Base-by-base conservation (phyloP, 1,140 invertebrate species). In the Sesamia nonagrioides region DNA sequence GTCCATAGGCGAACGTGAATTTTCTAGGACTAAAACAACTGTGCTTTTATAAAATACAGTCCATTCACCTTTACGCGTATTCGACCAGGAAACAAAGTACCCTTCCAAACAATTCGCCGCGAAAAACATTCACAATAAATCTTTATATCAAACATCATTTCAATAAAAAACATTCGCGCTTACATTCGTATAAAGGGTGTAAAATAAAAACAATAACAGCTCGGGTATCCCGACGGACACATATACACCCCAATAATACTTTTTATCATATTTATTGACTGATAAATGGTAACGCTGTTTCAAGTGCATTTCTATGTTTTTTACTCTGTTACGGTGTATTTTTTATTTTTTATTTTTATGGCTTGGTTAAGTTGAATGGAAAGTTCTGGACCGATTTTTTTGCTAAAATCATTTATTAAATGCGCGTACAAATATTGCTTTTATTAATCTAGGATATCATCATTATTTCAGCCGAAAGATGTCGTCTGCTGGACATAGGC, bases 211-310 rank as follows among this genome's bases (percentile, higher is more conserved):
- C 91, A 94, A 94, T 92, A 94, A 91, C 86, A 82, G 50, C 71
- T 5, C 79, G 77, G 76, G 69, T 33, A 77, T 91, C 92, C 89
- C 91, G 61, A 73, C 71, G 89, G 92, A 76, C 86, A 83, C 91
- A 92, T 94, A 91, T 86, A 85, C 87, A 83, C 91, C 89, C 90
- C 91, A 89, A 92, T 92, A 93, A 93, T 89, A 92, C 91, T 89
- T 93, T 94, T 93, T 94, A 93, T 94, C 92, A 94, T 93, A 94
- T 94, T 94, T 94, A 94, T 94, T 91, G 89, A 92, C 92, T 93
- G 92, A 91, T 93, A 93, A 94, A 94, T 93, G 92, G 89, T 79
- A 88, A 88, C 84, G 83, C 82, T 84, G 81, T 84, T 84, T 80
- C 86, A 85, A 93, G 91, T 92, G 91, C 92, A 87, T 92, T 93